phyloP scores from a whole-genome alignment of 30 jellyfish, hydroid and myxozoan genomes.

The Turritopsis dohrnii region DNA sequence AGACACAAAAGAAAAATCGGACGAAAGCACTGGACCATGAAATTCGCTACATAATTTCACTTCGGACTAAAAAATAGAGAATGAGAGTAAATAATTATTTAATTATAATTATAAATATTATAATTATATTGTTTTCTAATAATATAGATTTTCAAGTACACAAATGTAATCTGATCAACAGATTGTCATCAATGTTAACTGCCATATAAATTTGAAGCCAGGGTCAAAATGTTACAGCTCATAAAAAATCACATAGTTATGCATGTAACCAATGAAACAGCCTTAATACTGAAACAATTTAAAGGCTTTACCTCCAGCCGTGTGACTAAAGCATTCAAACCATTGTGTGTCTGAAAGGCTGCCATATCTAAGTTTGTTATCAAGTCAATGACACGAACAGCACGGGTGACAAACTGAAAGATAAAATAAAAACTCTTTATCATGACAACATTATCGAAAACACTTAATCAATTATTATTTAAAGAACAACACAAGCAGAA shows the following conservation, averaged over 20 bases:
- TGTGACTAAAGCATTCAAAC: constrained; percentile 61
- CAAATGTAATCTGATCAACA: too few relatives aligned
- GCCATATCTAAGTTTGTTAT: constrained; percentile 96
- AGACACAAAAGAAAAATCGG: constrained; percentile 25
- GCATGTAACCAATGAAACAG: too few relatives aligned
- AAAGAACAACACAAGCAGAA: too few relatives aligned
- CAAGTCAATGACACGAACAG: constrained; percentile 90
- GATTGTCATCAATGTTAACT: too few relatives aligned
- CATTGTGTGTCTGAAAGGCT: constrained; percentile 89
- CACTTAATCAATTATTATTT: too few relatives aligned
- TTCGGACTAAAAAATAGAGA: constrained; percentile 65
- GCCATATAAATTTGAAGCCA: too few relatives aligned
- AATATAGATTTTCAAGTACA: too few relatives aligned
- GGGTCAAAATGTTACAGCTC: background rate
- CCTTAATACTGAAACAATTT: background rate
- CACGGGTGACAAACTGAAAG: constrained; percentile 89
- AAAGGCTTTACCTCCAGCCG: constrained; percentile 61
- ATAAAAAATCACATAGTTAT: background rate
- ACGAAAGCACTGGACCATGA: constrained; percentile 77
- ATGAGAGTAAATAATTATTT: background rate
- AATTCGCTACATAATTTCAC: constrained; percentile 68
- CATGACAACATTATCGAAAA: background rate
- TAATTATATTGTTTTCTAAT: background rate
- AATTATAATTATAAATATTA: background rate
- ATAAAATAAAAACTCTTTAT: background rate